phyloP scores from a whole-genome alignment of 2,113 vertebrate species.

The Oostethus manadensis region DNA sequence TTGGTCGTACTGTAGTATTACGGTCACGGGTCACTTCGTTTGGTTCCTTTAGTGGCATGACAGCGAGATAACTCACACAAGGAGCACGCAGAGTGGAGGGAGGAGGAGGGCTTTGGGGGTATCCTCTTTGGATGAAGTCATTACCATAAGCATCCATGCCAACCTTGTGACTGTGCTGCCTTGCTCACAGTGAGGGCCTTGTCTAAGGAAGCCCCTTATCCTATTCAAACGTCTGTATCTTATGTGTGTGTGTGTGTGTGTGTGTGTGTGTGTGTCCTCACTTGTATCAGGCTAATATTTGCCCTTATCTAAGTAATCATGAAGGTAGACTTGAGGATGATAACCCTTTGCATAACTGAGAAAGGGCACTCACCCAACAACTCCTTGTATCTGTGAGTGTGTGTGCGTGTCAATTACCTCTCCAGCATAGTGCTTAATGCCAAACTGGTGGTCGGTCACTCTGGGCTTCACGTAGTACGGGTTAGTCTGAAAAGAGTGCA shows the following conservation, averaged over 20 bases:
- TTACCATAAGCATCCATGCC: conserved; percentile 56
- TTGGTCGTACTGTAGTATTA: too few species aligned
- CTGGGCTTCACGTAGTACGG: conserved; percentile 85
- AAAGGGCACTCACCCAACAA: too few species aligned
- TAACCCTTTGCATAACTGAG: conserved; percentile 5
- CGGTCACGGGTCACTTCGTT: neutral
- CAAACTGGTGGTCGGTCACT: conserved; percentile 87
- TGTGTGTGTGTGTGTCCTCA: conserved; percentile 7
- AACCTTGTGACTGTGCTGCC: conserved; percentile 53
- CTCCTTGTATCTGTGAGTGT: conserved; percentile 8
- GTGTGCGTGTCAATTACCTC: conserved; percentile 73
- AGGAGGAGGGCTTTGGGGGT: conserved; percentile 3
- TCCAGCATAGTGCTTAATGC: conserved; percentile 89
- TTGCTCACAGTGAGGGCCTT: conserved; percentile 57
- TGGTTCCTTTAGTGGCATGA: conserved; percentile 30
- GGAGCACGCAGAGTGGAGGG: conserved; percentile 44
- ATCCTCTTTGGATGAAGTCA: conserved; percentile 50
- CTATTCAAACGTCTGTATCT: too few species aligned
- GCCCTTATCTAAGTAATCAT: conserved; percentile 12
- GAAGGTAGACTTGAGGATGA: conserved; percentile 1
- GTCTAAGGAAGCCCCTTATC: conserved; percentile 41
- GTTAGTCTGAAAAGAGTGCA: conserved; percentile 74
- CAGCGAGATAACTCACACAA: conserved; percentile 41
- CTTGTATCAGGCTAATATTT: conserved; percentile 11
- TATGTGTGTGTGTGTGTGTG: too few species aligned